phyloP scores from a whole-genome alignment of 2,888 invertebrate genomes.

The Ophonus ardosiacus region DNA sequence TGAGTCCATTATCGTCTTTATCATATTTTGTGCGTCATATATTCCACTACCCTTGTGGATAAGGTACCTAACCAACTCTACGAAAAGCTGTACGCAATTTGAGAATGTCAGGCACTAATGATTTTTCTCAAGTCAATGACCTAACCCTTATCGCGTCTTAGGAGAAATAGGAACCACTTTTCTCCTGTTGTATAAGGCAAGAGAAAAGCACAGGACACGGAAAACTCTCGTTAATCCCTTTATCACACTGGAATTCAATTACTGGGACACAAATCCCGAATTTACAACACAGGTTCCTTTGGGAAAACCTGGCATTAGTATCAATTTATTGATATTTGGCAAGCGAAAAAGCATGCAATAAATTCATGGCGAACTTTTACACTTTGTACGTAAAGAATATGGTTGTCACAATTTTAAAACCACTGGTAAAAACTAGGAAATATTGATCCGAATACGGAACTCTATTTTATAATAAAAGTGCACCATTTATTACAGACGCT shows the following conservation, averaged over 20 bases:
- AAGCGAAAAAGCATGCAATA: not conserved
- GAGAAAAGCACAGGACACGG: constrained; percentile 6
- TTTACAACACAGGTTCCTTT: constrained; percentile 12
- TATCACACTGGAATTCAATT: constrained; percentile 43
- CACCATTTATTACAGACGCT: too few relatives aligned
- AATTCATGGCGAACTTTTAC: constrained; percentile 7
- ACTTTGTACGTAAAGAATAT: not conserved
- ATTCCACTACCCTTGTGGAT: too few relatives aligned
- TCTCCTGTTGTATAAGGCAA: not conserved
- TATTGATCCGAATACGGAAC: too few relatives aligned
- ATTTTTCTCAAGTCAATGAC: constrained; percentile 36
- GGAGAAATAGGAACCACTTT: not conserved
- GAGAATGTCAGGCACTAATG: not conserved
- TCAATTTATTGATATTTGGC: not conserved
- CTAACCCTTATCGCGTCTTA: constrained; percentile 37
- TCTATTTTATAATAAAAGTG: too few relatives aligned
- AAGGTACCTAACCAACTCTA: too few relatives aligned
- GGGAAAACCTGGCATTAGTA: not conserved
- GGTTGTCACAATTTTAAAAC: too few relatives aligned
- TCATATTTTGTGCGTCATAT: too few relatives aligned
- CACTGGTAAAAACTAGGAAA: too few relatives aligned
- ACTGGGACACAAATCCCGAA: constrained; percentile 22
- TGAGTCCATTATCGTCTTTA: too few relatives aligned
- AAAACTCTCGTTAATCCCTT: constrained; percentile 42
- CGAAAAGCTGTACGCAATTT: too few relatives aligned